Base-by-base conservation (phyloP, 2,113 vertebrate species). In the Sturnira hondurensis region DNA sequence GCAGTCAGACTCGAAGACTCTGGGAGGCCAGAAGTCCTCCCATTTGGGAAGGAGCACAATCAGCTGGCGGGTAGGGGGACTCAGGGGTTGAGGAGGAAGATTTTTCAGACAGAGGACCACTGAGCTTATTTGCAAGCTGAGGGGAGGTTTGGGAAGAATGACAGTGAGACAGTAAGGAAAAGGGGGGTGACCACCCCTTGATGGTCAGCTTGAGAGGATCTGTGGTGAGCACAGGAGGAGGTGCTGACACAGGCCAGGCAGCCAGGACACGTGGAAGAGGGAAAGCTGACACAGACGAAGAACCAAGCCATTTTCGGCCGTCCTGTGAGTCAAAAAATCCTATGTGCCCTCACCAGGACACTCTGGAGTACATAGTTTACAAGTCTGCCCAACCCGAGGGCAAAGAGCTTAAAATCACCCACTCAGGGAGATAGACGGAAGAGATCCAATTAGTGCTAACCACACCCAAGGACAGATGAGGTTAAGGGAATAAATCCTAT, bases 31-130 rank as follows among this genome's bases (percentile, higher is more conserved):
- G 54, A 22, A 36, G 67, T 12, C 41, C 31, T 38, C 41, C 24
- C 4, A 4, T 28, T 24, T 73, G 78, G 52, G 47, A 74, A 65
- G 22, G 7, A 19, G 47, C 76, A 31, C 38, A 24, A 3, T 5
- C 2, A 1, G 68, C 17, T 12, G 52, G 36, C 0, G 2, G 16
- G 3, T 43, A 3, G 16, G 24, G 14, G 54, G 28, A 36, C 8
- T 50, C 4, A 12, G n/a, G n/a, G 28, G 6, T 52, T 13, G 6
- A 56, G 31, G 73, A 31, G 61, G n/a, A 12, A 0, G 17, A 54
- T 12, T 43, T 54, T 22, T 28, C 58, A 63, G 61, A 52, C 1
- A 31, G 28, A 54, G 31, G 73, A 16, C 2, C 4, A 38, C 26
- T 13, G 45, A 8, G 31, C 19, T 47, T 73, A 43, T 16, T 82